Percentiles rank a stretch among this genome's conserved stretches.
Conservation (phyloP, 2,797 vertebrate species). For the Hoplostethus atlanticus region DNA sequence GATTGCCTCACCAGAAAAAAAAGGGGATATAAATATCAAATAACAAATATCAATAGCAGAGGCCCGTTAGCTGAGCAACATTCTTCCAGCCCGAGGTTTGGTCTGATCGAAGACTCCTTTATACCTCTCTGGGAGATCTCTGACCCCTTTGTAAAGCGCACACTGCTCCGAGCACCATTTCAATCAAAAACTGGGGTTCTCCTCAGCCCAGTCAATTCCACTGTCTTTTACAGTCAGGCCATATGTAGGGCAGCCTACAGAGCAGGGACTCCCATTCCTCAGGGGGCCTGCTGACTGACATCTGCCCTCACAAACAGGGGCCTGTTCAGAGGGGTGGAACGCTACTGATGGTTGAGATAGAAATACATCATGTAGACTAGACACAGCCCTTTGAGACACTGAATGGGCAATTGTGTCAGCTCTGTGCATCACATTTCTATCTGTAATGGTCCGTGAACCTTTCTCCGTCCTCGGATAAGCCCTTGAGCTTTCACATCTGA, state of each 20-base stretch:
- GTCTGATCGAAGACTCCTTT: conserved; percentile 19
- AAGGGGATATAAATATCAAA: conserved; percentile 1
- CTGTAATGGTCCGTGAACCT: conserved; percentile 42
- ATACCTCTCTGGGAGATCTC: conserved; percentile 16
- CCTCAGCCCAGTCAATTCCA: conserved; percentile 32
- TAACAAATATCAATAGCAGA: conserved; percentile 20
- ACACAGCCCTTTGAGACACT: conserved; percentile 39
- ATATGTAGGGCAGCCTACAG: conserved; percentile 37
- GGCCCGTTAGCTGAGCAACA: background rate
- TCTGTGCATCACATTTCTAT: conserved; percentile 63
- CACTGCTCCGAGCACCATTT: conserved; percentile 26
- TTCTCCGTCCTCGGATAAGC: conserved; percentile 50
- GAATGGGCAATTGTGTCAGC: conserved; percentile 45
- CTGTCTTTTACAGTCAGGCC: conserved; percentile 51
- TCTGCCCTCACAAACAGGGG: conserved; percentile 55
- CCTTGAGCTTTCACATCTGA: conserved; percentile 54
- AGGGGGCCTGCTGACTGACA: conserved; percentile 50
- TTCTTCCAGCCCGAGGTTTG: conserved; percentile 4
- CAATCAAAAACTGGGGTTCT: conserved; percentile 26
- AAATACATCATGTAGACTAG: conserved; percentile 54
- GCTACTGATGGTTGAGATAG: conserved; percentile 33
- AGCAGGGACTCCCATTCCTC: conserved; percentile 33
- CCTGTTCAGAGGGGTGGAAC: conserved; percentile 48
- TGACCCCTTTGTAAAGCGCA: conserved; percentile 17
- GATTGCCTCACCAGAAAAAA: conserved; percentile 13